Base-by-base conservation (phyloP, 2,797 vertebrate genomes). In the Holocentrus rufus region DNA sequence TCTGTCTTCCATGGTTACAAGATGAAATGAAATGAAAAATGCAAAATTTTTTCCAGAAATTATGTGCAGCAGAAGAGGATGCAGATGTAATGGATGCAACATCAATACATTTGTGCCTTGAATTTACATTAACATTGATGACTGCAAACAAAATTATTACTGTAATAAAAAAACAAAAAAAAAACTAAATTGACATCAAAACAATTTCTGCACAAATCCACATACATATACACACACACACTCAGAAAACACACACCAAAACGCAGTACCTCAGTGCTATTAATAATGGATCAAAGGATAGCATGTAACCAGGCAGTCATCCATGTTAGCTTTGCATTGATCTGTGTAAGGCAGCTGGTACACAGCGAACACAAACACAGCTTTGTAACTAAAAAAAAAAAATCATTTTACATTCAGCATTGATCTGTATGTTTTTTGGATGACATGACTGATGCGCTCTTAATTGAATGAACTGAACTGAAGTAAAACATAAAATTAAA, bases 271-370 rank as follows among this genome's bases (percentile, higher is more conserved):
- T 87, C 30, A 8, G 79, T 62, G 34, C 79, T 80, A 91, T 91
- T 84, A 91, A 92, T 91, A 90, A 88, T 90, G 74, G 72, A 91
- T 92, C 85, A 90, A 82, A 92, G 74, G 60, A 50, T 58, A 54
- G 52, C 76, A 18, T 71, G 72, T 71, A 82, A 81, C 80, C 74
- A 70, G 9, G 70, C 69, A 73, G 36, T 46, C 72, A 61, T 75
- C 76, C 68, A 55, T 82, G 80, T 72, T 81, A 72, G 60, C 79
- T 84, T 74, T 68, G 55, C 76, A 86, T 82, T 78, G 85, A 88
- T 87, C 76, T 74, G 57, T 60, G 67, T 65, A 50, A 75, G 65
- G 57, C 30, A 39, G 55, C 73, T 20, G 39, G 53, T 68, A n/a
- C 39, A 57, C 1, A 3, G 11, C 47, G 63, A 68, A 55, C 60